phyloP scores from a whole-genome alignment of 1,140 invertebrate species.

The Philopotamus ludificatus region DNA sequence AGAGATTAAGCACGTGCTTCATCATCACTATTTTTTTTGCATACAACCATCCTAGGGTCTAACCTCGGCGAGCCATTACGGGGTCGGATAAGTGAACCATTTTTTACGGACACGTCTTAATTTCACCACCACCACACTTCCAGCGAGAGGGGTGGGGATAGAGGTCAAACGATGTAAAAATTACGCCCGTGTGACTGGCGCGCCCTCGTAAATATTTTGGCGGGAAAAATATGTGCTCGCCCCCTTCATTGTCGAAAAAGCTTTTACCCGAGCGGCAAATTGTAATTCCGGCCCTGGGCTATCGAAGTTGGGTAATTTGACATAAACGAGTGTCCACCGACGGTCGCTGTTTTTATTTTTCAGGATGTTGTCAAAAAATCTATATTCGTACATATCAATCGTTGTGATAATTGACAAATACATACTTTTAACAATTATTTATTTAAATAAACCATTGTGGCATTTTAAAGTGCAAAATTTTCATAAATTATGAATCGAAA shows the following conservation, averaged over 20 bases:
- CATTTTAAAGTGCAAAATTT: too few relatives aligned
- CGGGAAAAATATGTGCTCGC: not conserved
- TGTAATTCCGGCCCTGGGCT: too few relatives aligned
- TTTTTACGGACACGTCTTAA: conserved; percentile 26
- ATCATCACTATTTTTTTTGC: conserved; percentile 23
- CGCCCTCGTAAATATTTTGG: not conserved
- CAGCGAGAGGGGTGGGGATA: conserved; percentile 2
- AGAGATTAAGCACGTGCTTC: conserved; percentile 24
- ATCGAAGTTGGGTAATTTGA: too few relatives aligned
- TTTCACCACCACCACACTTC: not conserved
- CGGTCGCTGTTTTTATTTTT: too few relatives aligned
- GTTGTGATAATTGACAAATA: too few relatives aligned
- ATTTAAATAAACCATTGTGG: too few relatives aligned
- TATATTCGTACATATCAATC: too few relatives aligned
- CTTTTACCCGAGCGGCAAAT: too few relatives aligned
- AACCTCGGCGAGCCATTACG: conserved; percentile 14
- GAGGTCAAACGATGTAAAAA: conserved; percentile 13
- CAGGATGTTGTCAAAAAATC: too few relatives aligned
- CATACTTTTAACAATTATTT: too few relatives aligned
- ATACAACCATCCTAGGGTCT: not conserved
- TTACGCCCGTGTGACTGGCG: not conserved
- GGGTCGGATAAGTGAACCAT: conserved; percentile 17
- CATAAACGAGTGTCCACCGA: too few relatives aligned
- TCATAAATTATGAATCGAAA: too few relatives aligned
- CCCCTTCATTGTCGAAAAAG: not conserved